A percentile compares a stretch with the other conserved stretches of the same genome.
phyloP scores from a whole-genome alignment of 2,888 invertebrate genomes.

The Alloscopus bannaensis region DNA sequence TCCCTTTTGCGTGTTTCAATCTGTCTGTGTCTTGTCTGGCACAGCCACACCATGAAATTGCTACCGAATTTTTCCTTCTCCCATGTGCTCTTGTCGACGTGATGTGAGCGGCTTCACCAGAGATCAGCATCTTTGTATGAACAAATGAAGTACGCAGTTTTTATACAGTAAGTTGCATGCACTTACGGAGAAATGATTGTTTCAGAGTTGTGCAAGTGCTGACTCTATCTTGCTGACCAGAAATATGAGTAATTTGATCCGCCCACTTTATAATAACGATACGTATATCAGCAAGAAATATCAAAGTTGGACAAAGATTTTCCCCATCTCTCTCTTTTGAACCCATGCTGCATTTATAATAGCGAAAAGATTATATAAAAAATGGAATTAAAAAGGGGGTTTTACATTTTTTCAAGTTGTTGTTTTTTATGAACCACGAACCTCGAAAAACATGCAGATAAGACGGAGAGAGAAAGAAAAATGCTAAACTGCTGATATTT shows the following conservation, averaged over 20 bases:
- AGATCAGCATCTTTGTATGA: constrained; percentile 1
- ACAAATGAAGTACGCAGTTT: background rate
- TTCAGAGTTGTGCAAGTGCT: constrained; percentile 34
- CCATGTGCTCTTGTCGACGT: background rate
- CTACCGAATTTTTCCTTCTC: background rate
- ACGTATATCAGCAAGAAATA: constrained; percentile 27
- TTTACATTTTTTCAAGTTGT: constrained; percentile 22
- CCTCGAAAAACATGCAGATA: constrained; percentile 29
- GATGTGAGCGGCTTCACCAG: background rate
- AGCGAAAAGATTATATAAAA: constrained; percentile 15
- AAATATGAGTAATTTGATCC: constrained; percentile 70
- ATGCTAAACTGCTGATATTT: constrained; percentile 7
- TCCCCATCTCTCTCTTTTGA: too few relatives aligned
- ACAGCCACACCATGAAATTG: constrained; percentile 2
- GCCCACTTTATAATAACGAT: constrained; percentile 67
- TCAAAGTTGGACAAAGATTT: constrained; percentile 3
- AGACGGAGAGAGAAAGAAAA: background rate
- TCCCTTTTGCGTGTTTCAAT: constrained; percentile 24
- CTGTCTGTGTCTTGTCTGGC: constrained; percentile 15
- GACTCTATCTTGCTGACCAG: constrained; percentile 48
- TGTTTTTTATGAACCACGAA: constrained; percentile 44
- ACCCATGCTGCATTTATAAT: too few relatives aligned
- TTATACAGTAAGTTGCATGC: constrained; percentile 12
- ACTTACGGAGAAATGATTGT: constrained; percentile 5
- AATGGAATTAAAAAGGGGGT: constrained; percentile 34